phyloP scores from a whole-genome alignment of 2,797 vertebrate species.

The Hydrolagus colliei region DNA sequence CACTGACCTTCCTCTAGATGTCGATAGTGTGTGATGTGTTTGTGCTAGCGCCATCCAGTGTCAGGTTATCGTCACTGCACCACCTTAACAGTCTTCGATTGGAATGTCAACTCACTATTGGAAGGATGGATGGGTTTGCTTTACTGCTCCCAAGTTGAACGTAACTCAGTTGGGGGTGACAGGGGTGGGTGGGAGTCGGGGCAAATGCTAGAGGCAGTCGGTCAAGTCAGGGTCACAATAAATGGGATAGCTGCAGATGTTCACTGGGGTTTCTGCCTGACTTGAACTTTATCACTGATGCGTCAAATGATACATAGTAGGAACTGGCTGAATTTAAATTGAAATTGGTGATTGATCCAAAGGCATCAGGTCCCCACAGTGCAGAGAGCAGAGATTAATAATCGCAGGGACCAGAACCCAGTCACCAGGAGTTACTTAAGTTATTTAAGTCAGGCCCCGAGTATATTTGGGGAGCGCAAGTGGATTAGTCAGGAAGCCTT shows the following conservation, averaged over 20 bases:
- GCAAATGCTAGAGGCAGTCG: too few species aligned
- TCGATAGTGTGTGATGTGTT: too few species aligned
- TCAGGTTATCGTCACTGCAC: too few species aligned
- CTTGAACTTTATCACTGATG: too few species aligned
- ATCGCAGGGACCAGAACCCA: conserved; percentile 56
- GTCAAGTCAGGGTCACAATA: background rate
- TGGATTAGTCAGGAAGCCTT: conserved; percentile 69
- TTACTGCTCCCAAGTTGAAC: background rate
- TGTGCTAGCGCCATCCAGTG: too few species aligned
- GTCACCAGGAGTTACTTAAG: conserved; percentile 72
- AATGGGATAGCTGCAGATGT: background rate
- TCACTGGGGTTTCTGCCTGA: background rate
- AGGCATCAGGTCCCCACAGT: conserved; percentile 51
- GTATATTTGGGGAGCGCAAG: conserved; percentile 70
- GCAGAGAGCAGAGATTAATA: conserved; percentile 65
- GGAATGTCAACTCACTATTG: background rate
- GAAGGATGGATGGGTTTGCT: background rate
- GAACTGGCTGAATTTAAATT: background rate
- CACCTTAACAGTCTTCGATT: background rate
- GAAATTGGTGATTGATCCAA: conserved; percentile 18
- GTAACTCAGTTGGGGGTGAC: background rate
- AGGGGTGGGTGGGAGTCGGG: background rate
- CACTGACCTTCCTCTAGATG: too few species aligned
- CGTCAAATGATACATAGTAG: background rate
- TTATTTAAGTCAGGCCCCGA: conserved; percentile 44